Evolutionary conservation across 2,888 invertebrate genomes (phyloP).

Genomic region (Phengaris alcon): DNA sequence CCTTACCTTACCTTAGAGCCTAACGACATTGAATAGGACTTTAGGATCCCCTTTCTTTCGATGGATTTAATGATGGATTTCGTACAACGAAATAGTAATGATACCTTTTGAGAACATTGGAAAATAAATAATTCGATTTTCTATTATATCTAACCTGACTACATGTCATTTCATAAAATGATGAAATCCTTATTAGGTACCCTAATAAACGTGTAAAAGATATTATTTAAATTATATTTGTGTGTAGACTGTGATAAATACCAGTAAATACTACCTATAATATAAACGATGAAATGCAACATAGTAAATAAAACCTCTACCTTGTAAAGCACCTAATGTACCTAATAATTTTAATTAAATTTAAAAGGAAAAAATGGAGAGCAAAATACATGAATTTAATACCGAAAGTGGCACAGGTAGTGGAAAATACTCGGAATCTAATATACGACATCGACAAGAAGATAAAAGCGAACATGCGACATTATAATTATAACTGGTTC

Average conservation of each 20-base stretch:
- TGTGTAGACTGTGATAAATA: neutral
- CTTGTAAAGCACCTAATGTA: neutral
- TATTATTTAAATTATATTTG: neutral
- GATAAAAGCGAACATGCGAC: neutral
- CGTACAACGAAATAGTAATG: neutral
- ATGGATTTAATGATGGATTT: neutral
- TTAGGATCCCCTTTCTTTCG: constrained; percentile 5
- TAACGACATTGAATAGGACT: neutral
- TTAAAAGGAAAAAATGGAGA: neutral
- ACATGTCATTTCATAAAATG: neutral
- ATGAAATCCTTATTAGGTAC: too few relatives aligned
- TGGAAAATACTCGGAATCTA: constrained; percentile 4
- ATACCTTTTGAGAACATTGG: neutral
- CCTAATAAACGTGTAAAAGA: too few relatives aligned
- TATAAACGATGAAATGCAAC: neutral
- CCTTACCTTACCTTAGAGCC: neutral
- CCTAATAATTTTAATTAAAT: neutral
- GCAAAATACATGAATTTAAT: neutral
- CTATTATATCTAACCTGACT: neutral
- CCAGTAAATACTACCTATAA: neutral
- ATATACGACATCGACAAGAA: neutral
- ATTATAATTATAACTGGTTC: neutral
- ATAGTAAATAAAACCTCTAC: neutral
- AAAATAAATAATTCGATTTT: neutral
- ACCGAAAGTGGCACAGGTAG: neutral